phyloP scores from a whole-genome alignment of 2,113 vertebrate genomes.

The Pelmatolapia mariae region DNA sequence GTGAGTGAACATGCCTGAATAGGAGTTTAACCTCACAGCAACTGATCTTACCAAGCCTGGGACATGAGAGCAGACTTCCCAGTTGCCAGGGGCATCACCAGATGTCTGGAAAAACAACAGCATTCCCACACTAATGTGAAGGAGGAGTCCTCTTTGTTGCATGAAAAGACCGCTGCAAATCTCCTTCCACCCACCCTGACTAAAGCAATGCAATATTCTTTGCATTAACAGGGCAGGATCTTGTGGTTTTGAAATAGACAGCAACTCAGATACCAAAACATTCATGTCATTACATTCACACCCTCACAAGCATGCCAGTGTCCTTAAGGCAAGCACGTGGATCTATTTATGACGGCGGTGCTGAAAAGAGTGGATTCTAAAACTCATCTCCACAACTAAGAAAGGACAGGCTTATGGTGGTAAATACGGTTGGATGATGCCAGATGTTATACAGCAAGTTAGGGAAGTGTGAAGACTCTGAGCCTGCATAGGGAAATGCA shows the following conservation, averaged over 20 bases:
- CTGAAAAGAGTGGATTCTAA: neutral
- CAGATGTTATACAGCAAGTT: neutral
- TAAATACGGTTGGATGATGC: neutral
- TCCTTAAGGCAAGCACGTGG: neutral
- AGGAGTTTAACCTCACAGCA: neutral
- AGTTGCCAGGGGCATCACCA: constrained; percentile 35
- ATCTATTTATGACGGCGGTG: neutral
- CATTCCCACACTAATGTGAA: constrained; percentile 32
- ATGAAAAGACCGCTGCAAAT: neutral
- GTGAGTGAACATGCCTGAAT: neutral
- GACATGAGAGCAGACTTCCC: constrained; percentile 5
- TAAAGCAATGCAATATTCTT: neutral
- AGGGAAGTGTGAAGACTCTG: neutral
- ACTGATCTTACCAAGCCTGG: neutral
- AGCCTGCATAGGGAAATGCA: neutral
- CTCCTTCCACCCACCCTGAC: neutral
- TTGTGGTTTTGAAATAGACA: neutral
- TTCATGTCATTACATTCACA: constrained; percentile 13
- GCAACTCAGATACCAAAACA: neutral
- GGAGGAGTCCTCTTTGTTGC: constrained; percentile 3
- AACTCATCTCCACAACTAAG: neutral
- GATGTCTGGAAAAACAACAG: constrained; percentile 48
- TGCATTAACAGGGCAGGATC: neutral
- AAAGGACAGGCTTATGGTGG: neutral
- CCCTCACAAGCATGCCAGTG: neutral